Evolutionary conservation across 2,888 invertebrate genomes (phyloP).

Genomic region (Hyposoter dolosus): DNA sequence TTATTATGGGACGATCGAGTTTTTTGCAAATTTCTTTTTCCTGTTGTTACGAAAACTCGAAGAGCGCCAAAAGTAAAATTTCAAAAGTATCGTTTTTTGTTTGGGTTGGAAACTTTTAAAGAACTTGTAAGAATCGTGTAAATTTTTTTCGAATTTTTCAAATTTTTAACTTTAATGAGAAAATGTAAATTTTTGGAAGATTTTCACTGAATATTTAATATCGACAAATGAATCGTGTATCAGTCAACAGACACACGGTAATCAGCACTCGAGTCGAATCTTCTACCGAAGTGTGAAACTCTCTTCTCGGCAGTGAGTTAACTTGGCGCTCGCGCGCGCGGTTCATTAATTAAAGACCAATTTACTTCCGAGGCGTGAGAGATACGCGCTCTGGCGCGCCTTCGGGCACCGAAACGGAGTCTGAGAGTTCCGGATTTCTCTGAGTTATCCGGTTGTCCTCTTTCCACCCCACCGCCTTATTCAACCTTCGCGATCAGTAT

Average conservation of each 20-base stretch:
- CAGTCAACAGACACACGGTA: background rate
- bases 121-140: too few relatives aligned
- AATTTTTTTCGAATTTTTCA: too few relatives aligned
- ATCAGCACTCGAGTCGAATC: conserved; percentile 17
- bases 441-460: conserved; percentile 45
- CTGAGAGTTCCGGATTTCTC: conserved; percentile 66
- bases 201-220: background rate
- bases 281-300: conserved; percentile 49
- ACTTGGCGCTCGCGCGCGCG: conserved; percentile 70
- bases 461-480: conserved; percentile 10
- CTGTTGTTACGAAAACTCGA: background rate
- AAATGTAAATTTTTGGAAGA: background rate
- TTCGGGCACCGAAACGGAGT: conserved; percentile 43
- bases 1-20: too few relatives aligned
- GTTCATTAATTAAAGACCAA: conserved; percentile 84
- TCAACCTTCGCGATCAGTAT: conserved; percentile 28
- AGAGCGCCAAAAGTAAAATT: background rate
- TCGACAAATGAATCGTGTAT: background rate
- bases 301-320: conserved; percentile 55
- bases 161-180: background rate
- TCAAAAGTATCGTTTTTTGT: background rate
- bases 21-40: background rate
- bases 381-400: conserved; percentile 68
- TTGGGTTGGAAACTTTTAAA: too few relatives aligned
- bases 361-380: conserved; percentile 77